These are phyloP conservation scores for Diorhabda sublineata DNA, from an alignment of 1,140 invertebrate genomes.

Conservation along the genomic window DNA sequence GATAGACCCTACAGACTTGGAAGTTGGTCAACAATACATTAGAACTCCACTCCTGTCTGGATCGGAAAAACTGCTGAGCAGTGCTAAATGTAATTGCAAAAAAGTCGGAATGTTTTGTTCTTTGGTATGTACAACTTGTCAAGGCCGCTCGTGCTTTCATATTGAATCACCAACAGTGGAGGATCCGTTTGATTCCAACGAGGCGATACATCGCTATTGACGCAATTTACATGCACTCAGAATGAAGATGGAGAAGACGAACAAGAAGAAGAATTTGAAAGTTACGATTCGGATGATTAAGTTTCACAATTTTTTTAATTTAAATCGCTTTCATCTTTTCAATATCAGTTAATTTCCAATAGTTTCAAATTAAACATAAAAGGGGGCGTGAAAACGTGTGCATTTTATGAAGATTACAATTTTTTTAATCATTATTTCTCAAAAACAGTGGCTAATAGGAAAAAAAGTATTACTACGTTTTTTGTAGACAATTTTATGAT, in stretches of 20 bases:
- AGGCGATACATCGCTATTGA: neutral
- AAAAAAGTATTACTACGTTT: neutral
- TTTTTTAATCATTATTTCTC: neutral
- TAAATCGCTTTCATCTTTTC: neutral
- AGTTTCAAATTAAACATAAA: too few species aligned
- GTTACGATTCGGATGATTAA: conserved; percentile 41
- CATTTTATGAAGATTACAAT: neutral
- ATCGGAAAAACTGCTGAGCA: conserved; percentile 45
- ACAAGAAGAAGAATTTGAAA: conserved; percentile 42
- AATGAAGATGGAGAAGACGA: conserved; percentile 30
- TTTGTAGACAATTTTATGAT: conserved; percentile 5
- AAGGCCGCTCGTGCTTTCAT: conserved; percentile 17
- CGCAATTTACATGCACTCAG: conserved; percentile 13
- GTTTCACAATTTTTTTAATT: neutral
- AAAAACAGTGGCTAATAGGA: neutral
- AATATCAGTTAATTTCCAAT: neutral
- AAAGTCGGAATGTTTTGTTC: conserved; percentile 44
- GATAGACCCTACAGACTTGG: conserved; percentile 42
- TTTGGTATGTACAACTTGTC: conserved; percentile 17
- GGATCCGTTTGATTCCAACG: conserved; percentile 26
- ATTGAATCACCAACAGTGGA: conserved; percentile 13
- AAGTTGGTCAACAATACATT: conserved; percentile 10
- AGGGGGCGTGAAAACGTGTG: conserved; percentile 14
- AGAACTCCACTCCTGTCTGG: conserved; percentile 43
- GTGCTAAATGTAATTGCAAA: conserved; percentile 43